A percentile compares a stretch with the other conserved stretches of the same genome.
Evolutionary conservation across 2,797 vertebrate genomes (phyloP).

Genomic region (Lagocephalus sceleratus): DNA sequence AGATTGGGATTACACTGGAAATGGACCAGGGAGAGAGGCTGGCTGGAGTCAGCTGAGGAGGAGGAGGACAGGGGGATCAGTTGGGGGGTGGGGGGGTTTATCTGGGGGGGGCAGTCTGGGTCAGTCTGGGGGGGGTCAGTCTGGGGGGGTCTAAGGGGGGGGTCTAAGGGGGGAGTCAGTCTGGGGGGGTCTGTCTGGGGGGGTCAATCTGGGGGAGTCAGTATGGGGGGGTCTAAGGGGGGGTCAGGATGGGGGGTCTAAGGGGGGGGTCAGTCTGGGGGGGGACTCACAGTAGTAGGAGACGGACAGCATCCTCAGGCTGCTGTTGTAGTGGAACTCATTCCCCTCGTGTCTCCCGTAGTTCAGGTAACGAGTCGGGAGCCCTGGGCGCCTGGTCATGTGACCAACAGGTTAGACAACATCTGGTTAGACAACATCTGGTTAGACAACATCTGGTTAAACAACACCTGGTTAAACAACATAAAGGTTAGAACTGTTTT

Average conservation of each 20-base stretch:
- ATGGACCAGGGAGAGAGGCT: constrained; percentile 64
- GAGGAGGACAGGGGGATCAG: background rate
- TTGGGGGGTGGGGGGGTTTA: too few relatives aligned
- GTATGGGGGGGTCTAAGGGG: too few relatives aligned
- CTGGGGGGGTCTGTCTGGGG: too few relatives aligned
- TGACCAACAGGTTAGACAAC: background rate
- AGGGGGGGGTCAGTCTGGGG: background rate
- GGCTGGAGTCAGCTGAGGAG: constrained; percentile 22
- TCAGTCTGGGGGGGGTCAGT: too few relatives aligned
- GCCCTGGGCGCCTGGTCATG: constrained; percentile 38
- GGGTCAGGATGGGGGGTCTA: too few relatives aligned
- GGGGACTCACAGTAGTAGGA: constrained; percentile 68
- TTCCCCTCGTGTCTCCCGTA: constrained; percentile 74
- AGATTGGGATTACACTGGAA: constrained; percentile 70
- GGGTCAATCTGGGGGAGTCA: too few relatives aligned
- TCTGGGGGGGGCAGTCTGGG: too few relatives aligned
- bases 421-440: background rate
- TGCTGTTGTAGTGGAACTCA: constrained; percentile 69
- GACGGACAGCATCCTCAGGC: constrained; percentile 65
- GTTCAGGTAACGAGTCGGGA: constrained; percentile 48
- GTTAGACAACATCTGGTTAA: background rate
- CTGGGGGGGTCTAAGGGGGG: too few relatives aligned
- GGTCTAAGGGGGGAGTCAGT: too few relatives aligned
- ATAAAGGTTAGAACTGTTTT: too few relatives aligned
- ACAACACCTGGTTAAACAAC: too few relatives aligned